Base-by-base conservation (phyloP, 2,113 vertebrate genomes). In the Nanorana parkeri region DNA sequence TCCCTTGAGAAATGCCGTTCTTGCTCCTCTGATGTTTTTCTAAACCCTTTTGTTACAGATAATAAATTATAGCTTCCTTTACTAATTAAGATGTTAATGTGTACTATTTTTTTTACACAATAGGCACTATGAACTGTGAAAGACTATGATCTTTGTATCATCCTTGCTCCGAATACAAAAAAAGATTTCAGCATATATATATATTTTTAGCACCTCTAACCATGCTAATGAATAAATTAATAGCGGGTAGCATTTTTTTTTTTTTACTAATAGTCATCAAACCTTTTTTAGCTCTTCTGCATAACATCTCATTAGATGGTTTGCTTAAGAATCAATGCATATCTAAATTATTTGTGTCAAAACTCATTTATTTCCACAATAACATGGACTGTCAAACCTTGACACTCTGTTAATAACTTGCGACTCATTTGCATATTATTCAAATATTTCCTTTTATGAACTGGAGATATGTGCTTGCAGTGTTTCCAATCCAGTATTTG, bases 321-420 rank as follows among this genome's bases (percentile, higher is more conserved):
- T 93, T 91, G 91, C 90, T 93, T 90, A 90, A 91, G 91, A 94
- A 92, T 93, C 93, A 91, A 93, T 94, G 93, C 94, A 91, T 94
- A 92, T 90, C 90, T 93, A 94, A 94, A 91, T 91, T 94, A 94
- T 93, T 94, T 93, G 91, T 93, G 94, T 94, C 94, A 94, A 93
- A 94, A 94, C 93, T 94, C 93, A 94, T 94, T 94, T 94, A 94
- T 94, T 94, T 93, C 88, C 94, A 93, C 92, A 94, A 92, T 94
- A 94, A 94, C 91, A 89, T 78, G 85, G 89, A 89, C 91, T 93
- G 94, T 94, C 93, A 94, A 91, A 92, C 88, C 89, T 88, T 94
- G 94, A 93, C 93, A 94, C 90, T 89, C 89, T 91, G 92, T 92
- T 94, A 94, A 94, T 94, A 93, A 91, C 93, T 92, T 93, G 89